phyloP scores from a whole-genome alignment of 1,140 invertebrate genomes.

The Cydia pomonella region DNA sequence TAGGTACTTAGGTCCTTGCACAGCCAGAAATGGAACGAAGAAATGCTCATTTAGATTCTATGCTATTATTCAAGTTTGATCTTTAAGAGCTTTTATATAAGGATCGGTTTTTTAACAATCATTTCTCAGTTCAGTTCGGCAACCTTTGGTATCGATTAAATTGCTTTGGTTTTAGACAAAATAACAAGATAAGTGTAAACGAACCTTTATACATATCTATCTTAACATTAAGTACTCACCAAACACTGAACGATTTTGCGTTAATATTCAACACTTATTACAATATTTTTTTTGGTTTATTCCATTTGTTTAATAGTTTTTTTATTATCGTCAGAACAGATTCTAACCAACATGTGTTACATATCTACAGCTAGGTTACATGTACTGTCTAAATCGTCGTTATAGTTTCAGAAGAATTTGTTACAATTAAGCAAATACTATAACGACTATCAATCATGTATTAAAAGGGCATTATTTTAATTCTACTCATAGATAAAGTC shows the following conservation, averaged over 20 bases:
- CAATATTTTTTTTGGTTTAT: conserved; percentile 56
- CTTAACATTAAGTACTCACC: conserved; percentile 50
- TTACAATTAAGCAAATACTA: conserved; percentile 35
- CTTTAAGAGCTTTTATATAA: not conserved
- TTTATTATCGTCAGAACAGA: conserved; percentile 65
- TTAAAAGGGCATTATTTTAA: conserved; percentile 27
- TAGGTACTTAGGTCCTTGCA: conserved; percentile 19
- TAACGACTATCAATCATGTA: conserved; percentile 38
- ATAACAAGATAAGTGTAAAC: conserved; percentile 17
- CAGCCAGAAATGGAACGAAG: not conserved
- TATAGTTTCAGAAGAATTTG: conserved; percentile 42
- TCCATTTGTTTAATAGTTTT: conserved; percentile 47
- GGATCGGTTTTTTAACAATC: not conserved
- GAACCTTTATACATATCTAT: conserved; percentile 24
- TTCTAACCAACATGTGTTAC: conserved; percentile 57
- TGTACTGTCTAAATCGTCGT: conserved; percentile 34
- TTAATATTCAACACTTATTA: conserved; percentile 71
- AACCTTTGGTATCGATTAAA: conserved; percentile 12
- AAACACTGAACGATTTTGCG: conserved; percentile 68
- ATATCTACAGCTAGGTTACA: conserved; percentile 56
- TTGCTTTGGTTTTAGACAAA: not conserved
- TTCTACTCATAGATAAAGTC: not conserved
- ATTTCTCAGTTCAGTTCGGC: conserved; percentile 18
- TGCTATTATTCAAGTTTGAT: not conserved
- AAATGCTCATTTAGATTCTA: conserved; percentile 21